Conservation (phyloP, 2,888 invertebrate genomes). For the Cancer borealis region DNA sequence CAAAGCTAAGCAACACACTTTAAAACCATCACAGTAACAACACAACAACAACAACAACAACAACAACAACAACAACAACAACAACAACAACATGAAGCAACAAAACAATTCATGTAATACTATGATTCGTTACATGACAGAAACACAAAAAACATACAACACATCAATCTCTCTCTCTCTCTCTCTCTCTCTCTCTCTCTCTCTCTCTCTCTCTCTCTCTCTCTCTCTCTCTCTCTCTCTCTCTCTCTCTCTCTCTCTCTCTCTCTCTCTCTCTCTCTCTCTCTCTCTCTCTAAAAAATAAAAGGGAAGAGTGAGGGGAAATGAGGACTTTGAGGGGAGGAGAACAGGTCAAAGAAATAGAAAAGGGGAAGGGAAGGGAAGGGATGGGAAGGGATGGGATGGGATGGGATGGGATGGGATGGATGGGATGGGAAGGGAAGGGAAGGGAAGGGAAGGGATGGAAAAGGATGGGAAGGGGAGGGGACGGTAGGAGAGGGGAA, state of each 20-base stretch:
- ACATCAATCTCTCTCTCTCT: not conserved
- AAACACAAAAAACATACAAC: not conserved
- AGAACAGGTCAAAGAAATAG: not conserved
- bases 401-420: not conserved
- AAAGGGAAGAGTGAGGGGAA: not conserved
- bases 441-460: not conserved
- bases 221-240: not conserved
- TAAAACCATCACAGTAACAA: not conserved
- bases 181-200: constrained; percentile 20
- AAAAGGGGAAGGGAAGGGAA: not conserved
- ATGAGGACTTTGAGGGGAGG: not conserved
- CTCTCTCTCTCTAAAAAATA: not conserved
- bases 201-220: not conserved
- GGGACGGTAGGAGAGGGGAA: not conserved
- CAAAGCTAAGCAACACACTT: not conserved
- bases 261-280: constrained; percentile 20
- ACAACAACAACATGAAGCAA: not conserved
- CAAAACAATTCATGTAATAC: not conserved
- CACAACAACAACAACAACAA: not conserved
- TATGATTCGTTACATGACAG: not conserved
- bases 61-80: not conserved
- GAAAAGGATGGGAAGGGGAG: not conserved
- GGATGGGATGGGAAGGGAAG: not conserved
- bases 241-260: constrained; percentile 17
- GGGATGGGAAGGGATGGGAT: no score